Conservation (phyloP, 2,888 invertebrate species). For the Liposcelis brunnea region DNA sequence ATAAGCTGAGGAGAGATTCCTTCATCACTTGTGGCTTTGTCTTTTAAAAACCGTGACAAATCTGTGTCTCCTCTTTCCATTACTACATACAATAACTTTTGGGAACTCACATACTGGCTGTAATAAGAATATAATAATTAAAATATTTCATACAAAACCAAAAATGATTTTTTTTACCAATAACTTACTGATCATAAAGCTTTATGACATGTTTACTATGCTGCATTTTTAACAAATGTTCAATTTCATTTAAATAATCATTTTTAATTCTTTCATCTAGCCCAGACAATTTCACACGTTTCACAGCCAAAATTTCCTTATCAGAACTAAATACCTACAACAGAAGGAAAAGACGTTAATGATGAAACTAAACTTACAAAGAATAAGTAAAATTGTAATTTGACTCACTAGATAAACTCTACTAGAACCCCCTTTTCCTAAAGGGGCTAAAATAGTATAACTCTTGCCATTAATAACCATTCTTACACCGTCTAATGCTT, state of each 20-base stretch:
- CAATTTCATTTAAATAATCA: constrained; percentile 80
- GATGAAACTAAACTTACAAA: not conserved
- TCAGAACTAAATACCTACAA: constrained; percentile 44
- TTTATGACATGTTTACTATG: constrained; percentile 65
- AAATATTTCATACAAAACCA: constrained; percentile 7
- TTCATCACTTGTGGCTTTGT: constrained; percentile 28
- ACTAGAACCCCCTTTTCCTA: constrained; percentile 84
- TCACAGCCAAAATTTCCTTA: constrained; percentile 49
- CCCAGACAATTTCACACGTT: constrained; percentile 62
- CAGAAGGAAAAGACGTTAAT: not conserved
- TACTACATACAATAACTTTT: constrained; percentile 57
- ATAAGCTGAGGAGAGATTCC: constrained; percentile 54
- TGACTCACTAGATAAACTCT: constrained; percentile 41
- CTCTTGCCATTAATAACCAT: constrained; percentile 49
- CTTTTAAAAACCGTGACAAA: constrained; percentile 55
- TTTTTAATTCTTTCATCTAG: constrained; percentile 50
- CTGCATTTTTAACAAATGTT: constrained; percentile 61
- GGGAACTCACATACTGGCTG: constrained; percentile 51
- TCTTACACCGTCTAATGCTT: constrained; percentile 24
- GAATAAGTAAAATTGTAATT: constrained; percentile 5
- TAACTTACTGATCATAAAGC: constrained; percentile 71
- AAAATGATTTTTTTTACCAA: not conserved
- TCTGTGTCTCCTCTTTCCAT: constrained; percentile 90
- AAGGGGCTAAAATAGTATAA: constrained; percentile 52
- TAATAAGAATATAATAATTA: constrained; percentile 20